These are phyloP conservation scores for Trissolcus japonicus DNA, from an alignment of 2,888 invertebrate genomes.

Conservation along the genomic window DNA sequence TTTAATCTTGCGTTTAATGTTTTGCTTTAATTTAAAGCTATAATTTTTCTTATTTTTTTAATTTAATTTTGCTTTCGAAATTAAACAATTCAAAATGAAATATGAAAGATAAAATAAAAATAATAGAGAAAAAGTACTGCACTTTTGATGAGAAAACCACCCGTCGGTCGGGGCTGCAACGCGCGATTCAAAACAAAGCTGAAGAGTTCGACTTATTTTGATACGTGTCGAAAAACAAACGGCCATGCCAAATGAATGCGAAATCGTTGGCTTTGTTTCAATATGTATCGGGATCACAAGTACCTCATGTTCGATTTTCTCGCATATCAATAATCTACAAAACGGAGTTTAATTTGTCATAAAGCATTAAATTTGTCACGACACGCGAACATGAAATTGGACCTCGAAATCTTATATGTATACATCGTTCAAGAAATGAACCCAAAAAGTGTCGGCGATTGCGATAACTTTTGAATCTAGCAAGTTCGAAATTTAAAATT, in stretches of 20 bases:
- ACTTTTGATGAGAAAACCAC: conserved; percentile 25
- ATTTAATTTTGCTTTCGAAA: no score
- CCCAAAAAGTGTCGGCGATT: no score
- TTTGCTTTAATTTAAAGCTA: no score
- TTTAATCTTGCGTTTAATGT: conserved; percentile 1
- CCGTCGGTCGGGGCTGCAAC: conserved; percentile 16
- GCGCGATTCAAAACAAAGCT: conserved; percentile 53
- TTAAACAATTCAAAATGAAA: no score
- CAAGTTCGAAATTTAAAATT: no score
- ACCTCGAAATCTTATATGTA: no score
- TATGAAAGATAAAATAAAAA: no score
- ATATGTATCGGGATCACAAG: conserved; percentile 55
- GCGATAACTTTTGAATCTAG: no score
- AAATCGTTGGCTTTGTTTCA: conserved; percentile 57
- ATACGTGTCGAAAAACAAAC: conserved; percentile 53
- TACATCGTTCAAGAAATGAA: no score
- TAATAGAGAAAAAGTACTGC: neutral
- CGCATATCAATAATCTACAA: conserved; percentile 30
- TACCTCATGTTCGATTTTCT: conserved; percentile 35
- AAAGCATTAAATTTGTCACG: conserved; percentile 15
- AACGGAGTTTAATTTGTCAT: no score
- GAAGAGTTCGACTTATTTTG: conserved; percentile 52
- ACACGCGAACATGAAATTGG: neutral
- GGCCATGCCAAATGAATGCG: conserved; percentile 47
- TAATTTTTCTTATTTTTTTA: no score